Percentiles rank a stretch among this genome's conserved stretches.
phyloP scores from a whole-genome alignment of 1,140 invertebrate species.

The Drosophila biarmipes region DNA sequence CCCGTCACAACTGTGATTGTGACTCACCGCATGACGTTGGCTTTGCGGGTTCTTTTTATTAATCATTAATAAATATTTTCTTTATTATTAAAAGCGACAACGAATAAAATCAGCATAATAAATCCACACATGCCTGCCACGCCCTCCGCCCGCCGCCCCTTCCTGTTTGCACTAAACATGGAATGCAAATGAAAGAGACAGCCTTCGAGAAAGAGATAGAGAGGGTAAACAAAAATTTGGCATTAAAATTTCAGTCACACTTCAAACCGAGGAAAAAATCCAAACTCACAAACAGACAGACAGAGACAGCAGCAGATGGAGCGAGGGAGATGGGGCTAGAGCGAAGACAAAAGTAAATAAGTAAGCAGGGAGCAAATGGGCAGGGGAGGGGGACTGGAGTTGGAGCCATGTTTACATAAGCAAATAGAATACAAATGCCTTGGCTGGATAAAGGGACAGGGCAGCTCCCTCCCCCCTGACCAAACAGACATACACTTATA shows the following conservation, averaged over 20 bases:
- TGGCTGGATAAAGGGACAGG: constrained; percentile 49
- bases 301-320: constrained; percentile 12
- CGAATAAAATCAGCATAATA: constrained; percentile 72
- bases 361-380: constrained; percentile 61
- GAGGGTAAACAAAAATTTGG: constrained; percentile 40
- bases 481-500: constrained; percentile 10
- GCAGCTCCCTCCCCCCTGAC: constrained; percentile 6
- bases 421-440: constrained; percentile 72
- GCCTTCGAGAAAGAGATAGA: constrained; percentile 19
- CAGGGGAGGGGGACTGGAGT: constrained; percentile 19
- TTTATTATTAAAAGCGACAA: constrained; percentile 74
- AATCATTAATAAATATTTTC: constrained; percentile 60
- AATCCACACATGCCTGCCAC: constrained; percentile 55
- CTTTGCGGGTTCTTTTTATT: constrained; percentile 27
- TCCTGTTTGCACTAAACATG: constrained; percentile 28
- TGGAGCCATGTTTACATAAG: constrained; percentile 71
- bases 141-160: neutral
- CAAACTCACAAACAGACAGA: constrained; percentile 41
- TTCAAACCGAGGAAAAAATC: constrained; percentile 64
- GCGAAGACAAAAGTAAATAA: constrained; percentile 70
- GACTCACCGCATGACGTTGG: constrained; percentile 29
- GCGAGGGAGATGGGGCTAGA: constrained; percentile 36
- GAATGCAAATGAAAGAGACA: constrained; percentile 30
- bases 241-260: constrained; percentile 81
- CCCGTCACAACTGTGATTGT: constrained; percentile 9